Evolutionary conservation across 2,113 vertebrate species (phyloP).

Genomic region (Chionodraco myersi): DNA sequence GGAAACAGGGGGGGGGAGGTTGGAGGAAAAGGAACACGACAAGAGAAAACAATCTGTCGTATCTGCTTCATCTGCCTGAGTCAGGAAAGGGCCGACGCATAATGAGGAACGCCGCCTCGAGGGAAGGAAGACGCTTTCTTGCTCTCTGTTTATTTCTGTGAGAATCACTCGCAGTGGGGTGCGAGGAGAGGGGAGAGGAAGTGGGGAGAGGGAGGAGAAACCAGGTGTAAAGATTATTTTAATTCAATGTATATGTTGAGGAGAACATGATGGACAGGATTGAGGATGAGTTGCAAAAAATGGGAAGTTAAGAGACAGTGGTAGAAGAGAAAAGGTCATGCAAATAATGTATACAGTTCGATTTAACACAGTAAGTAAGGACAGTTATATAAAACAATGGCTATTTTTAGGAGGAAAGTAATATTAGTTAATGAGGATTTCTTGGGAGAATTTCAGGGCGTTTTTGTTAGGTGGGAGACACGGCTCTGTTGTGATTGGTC

Average conservation of each 20-base stretch:
- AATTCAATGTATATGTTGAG: neutral
- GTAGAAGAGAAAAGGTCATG: too few relatives aligned
- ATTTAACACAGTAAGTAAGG: too few relatives aligned
- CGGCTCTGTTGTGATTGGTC: too few relatives aligned
- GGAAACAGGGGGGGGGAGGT: constrained; percentile 16
- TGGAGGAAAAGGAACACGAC: constrained; percentile 32
- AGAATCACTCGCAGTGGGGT: constrained; percentile 18
- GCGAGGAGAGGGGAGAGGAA: neutral
- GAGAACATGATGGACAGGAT: neutral
- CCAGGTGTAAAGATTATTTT: neutral
- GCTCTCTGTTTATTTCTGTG: constrained; percentile 39
- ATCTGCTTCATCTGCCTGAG: constrained; percentile 71
- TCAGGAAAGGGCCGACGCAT: constrained; percentile 57
- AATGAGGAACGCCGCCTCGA: constrained; percentile 56
- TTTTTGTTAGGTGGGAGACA: too few relatives aligned
- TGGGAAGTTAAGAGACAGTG: neutral
- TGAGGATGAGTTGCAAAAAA: neutral
- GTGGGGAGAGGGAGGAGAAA: neutral
- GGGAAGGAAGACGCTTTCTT: constrained; percentile 52
- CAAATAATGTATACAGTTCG: too few relatives aligned
- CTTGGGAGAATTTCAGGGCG: too few relatives aligned
- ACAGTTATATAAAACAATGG: too few relatives aligned
- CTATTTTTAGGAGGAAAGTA: too few relatives aligned
- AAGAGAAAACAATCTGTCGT: constrained; percentile 74
- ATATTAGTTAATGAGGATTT: too few relatives aligned